A percentile compares a stretch with the other conserved stretches of the same genome.
These are phyloP conservation scores for Trachelus stipa DNA, from an alignment of 2,888 invertebrate genomes.

Conservation along the genomic window DNA sequence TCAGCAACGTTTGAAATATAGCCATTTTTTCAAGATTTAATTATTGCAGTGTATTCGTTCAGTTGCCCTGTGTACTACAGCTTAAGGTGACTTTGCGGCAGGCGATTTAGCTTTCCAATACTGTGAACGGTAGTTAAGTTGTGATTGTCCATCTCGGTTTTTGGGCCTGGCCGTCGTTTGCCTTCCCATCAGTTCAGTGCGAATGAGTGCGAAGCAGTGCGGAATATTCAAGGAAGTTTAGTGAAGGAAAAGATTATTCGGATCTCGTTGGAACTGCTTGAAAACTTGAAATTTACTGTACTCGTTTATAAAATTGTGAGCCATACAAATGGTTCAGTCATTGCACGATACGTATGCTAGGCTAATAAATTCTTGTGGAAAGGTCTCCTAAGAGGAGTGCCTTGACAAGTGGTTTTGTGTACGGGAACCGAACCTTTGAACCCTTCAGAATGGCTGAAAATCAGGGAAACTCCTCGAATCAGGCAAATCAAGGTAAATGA, in stretches of 20 bases:
- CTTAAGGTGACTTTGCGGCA: not conserved
- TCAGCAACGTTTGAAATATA: not conserved
- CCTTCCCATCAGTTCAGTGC: not conserved
- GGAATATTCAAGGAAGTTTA: not conserved
- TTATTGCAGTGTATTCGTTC: not conserved
- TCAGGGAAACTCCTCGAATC: constrained; percentile 77
- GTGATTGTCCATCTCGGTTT: not conserved
- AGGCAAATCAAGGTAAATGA: constrained; percentile 67
- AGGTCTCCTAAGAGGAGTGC: constrained; percentile 56
- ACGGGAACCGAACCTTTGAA: constrained; percentile 14
- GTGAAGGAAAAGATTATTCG: not conserved
- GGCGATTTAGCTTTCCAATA: not conserved
- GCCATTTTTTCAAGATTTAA: not conserved
- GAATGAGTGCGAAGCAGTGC: not conserved
- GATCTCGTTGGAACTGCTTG: not conserved
- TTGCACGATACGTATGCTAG: constrained; percentile 46
- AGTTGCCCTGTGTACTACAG: not conserved
- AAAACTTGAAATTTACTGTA: not conserved
- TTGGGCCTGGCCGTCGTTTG: not conserved
- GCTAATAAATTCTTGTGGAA: constrained; percentile 52
- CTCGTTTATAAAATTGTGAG: constrained; percentile 13
- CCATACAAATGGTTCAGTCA: constrained; percentile 43
- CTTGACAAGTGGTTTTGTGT: constrained; percentile 43
- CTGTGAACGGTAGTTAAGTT: not conserved
- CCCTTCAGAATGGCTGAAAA: constrained; percentile 76